A percentile compares a stretch with the other conserved stretches of the same genome.
phyloP scores from a whole-genome alignment of 1,140 invertebrate genomes.

The Dendrolimus kikuchii region DNA sequence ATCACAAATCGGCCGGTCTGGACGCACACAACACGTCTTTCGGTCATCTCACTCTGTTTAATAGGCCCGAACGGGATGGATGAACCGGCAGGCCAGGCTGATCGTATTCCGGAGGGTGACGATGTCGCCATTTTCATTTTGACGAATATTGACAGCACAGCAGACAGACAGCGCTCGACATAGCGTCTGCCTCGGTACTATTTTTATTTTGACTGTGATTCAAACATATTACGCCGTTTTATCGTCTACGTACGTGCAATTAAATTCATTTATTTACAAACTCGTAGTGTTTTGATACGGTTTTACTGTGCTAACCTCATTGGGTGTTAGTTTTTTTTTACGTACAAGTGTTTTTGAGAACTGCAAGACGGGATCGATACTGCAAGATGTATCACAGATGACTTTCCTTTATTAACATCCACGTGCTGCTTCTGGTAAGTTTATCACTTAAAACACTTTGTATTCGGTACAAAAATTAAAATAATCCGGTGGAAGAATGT shows the following conservation, averaged over 20 bases:
- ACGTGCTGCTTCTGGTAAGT: constrained; percentile 57
- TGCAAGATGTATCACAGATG: constrained; percentile 69
- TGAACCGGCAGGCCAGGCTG: constrained; percentile 45
- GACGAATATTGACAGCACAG: constrained; percentile 71
- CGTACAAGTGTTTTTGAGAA: constrained; percentile 63
- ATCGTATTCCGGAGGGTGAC: constrained; percentile 60
- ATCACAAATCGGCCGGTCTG: constrained; percentile 66
- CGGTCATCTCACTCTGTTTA: constrained; percentile 33
- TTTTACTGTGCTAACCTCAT: constrained; percentile 60
- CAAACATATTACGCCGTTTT: constrained; percentile 37
- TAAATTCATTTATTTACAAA: constrained; percentile 35
- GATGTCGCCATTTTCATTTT: constrained; percentile 72
- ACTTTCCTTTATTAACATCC: constrained; percentile 44
- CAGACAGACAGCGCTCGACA: constrained; percentile 68
- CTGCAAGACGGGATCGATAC: constrained; percentile 69
- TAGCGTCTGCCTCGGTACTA: constrained; percentile 59
- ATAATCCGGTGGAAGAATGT: too few species aligned
- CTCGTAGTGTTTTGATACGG: constrained; percentile 34
- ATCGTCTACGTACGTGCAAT: constrained; percentile 27
- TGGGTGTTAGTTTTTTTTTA: constrained; percentile 46
- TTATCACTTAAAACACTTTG: too few species aligned
- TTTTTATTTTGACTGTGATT: constrained; percentile 70
- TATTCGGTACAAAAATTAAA: too few species aligned
- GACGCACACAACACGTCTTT: constrained; percentile 58
- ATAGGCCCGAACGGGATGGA: constrained; percentile 30